Evolutionary conservation across 1,140 invertebrate species (phyloP).

Genomic region (Drosophila nigrodunni): DNA sequence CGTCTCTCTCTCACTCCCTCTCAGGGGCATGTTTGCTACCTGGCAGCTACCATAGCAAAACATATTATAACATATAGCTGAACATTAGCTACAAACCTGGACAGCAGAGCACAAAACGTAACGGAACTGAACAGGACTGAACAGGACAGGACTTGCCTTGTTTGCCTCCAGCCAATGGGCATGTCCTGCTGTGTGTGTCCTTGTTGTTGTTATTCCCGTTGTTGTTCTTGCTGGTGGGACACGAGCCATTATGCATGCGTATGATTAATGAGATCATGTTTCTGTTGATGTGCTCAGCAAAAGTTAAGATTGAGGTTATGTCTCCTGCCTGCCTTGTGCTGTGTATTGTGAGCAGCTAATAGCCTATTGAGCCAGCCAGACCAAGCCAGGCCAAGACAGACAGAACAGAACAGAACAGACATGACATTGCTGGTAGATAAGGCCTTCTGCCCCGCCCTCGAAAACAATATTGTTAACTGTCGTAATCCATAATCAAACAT

Average conservation of each 20-base stretch:
- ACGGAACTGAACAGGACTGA: neutral
- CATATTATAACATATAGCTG: slow-evolving; percentile 70
- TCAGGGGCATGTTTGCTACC: slow-evolving; percentile 17
- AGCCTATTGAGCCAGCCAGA: slow-evolving; percentile 28
- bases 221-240: slow-evolving; percentile 52
- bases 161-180: slow-evolving; percentile 37
- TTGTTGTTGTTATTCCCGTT: slow-evolving; percentile 11
- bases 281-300: slow-evolving; percentile 63
- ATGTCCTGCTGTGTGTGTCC: slow-evolving; percentile 25
- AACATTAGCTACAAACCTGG: slow-evolving; percentile 55
- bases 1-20: neutral
- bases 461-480: slow-evolving; percentile 44
- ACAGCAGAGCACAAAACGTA: slow-evolving; percentile 22
- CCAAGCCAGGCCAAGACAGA: neutral
- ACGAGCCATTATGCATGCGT: slow-evolving; percentile 77
- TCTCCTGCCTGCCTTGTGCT: no score
- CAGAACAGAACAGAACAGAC: neutral
- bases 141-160: slow-evolving; percentile 12
- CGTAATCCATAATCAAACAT: slow-evolving; percentile 52
- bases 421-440: slow-evolving; percentile 30
- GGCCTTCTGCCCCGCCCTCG: neutral
- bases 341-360: slow-evolving; percentile 27
- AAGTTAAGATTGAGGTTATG: neutral
- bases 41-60: slow-evolving; percentile 23
- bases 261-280: slow-evolving; percentile 81